Evolutionary conservation across 53 echinoderm and acorn worm genomes (phyloP).

Genomic region (Echinometra lucunter): DNA sequence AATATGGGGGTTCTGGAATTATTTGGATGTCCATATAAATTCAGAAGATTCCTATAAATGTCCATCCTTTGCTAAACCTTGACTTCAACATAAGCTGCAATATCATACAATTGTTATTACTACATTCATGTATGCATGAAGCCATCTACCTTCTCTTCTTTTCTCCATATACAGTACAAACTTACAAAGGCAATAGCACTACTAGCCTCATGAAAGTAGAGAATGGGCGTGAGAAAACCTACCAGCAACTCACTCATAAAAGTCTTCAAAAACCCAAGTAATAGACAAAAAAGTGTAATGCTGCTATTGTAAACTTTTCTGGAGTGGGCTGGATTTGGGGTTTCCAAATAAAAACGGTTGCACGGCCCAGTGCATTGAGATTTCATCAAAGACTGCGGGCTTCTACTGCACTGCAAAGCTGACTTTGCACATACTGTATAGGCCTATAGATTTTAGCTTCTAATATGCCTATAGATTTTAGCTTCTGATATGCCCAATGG

Average conservation of each 20-base stretch:
- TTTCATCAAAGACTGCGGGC: background rate
- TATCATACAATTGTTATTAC: too few species aligned
- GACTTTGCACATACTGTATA: background rate
- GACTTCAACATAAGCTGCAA: too few species aligned
- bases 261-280: conserved; percentile 41
- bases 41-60: too few species aligned
- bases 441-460: too few species aligned
- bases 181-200: background rate
- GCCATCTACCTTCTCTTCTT: too few species aligned
- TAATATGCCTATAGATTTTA: too few species aligned
- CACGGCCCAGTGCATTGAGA: background rate
- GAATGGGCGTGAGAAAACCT: conserved; percentile 39
- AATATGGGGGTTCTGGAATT: too few species aligned
- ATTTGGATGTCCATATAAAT: too few species aligned
- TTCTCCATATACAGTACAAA: background rate
- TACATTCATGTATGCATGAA: too few species aligned
- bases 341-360: background rate
- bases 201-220: background rate
- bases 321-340: conserved; percentile 40
- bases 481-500: too few species aligned
- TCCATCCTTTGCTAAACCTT: too few species aligned
- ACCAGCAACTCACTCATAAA: conserved; percentile 50
- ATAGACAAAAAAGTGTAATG: background rate
- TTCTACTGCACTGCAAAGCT: background rate
- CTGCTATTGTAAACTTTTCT: conserved; percentile 1